These are phyloP conservation scores for Ricordea florida DNA, from an alignment of 92 coral and sea anemone genomes.

Conservation along the genomic window DNA sequence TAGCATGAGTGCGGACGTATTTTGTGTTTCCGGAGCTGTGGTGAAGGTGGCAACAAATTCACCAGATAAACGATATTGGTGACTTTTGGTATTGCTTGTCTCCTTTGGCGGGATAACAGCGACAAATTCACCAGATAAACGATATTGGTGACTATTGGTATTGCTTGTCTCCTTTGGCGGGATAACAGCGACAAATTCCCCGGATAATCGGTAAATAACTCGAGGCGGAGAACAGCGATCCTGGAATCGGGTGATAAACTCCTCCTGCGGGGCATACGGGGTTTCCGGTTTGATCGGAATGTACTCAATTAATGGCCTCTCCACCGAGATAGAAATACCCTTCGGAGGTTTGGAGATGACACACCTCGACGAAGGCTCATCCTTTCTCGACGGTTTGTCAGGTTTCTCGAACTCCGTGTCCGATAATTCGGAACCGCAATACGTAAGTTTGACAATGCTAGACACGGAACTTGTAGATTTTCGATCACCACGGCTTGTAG, in stretches of 20 bases:
- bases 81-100: conserved; percentile 21
- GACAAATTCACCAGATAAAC: conserved; percentile 61
- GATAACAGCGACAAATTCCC: conserved; percentile 66
- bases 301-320: conserved; percentile 62
- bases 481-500: conserved; percentile 4
- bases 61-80: conserved; percentile 46
- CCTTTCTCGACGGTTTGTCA: conserved; percentile 11
- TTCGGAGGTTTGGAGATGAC: not conserved
- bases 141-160: conserved; percentile 15
- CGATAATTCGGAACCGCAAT: conserved; percentile 86
- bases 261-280: conserved; percentile 92
- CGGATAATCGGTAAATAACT: conserved; percentile 78
- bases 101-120: conserved; percentile 41
- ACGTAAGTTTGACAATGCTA: conserved; percentile 74
- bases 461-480: conserved; percentile 45
- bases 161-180: conserved; percentile 35
- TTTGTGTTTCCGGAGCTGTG: conserved; percentile 43
- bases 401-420: conserved; percentile 63
- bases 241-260: conserved; percentile 70
- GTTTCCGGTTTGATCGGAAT: conserved; percentile 67
- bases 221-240: conserved; percentile 69
- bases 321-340: conserved; percentile 21
- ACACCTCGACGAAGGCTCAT: conserved; percentile 4
- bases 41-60: conserved; percentile 73
- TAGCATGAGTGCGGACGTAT: conserved; percentile 29